phyloP scores from a whole-genome alignment of 1,140 invertebrate genomes.

The Goniozus legneri region DNA sequence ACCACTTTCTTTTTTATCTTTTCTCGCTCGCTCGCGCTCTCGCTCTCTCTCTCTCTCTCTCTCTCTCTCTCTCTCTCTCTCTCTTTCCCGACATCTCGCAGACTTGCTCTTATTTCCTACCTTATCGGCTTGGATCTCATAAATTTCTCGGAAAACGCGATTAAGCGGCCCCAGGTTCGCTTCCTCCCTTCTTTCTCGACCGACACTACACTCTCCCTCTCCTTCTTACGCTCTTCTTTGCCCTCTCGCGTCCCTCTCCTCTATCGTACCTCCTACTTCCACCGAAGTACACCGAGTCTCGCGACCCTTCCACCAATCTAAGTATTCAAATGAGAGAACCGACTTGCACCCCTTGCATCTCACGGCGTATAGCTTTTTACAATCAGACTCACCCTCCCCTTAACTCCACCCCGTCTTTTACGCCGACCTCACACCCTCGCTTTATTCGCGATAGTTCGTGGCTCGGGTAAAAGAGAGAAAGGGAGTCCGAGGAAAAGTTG shows the following conservation, averaged over 20 bases:
- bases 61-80: slow-evolving; percentile 17
- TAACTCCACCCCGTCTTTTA: too few relatives aligned
- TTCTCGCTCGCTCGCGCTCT: too few relatives aligned
- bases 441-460: slow-evolving; percentile 17
- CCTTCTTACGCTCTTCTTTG: background rate
- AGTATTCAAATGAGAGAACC: slow-evolving; percentile 54
- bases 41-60: slow-evolving; percentile 22
- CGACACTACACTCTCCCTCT: background rate
- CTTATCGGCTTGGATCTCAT: slow-evolving; percentile 52
- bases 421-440: slow-evolving; percentile 11
- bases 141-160: slow-evolving; percentile 53
- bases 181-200: too few relatives aligned
- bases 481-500: slow-evolving; percentile 8
- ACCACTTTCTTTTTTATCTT: too few relatives aligned
- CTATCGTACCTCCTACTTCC: slow-evolving; percentile 12
- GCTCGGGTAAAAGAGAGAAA: background rate
- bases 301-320: slow-evolving; percentile 52
- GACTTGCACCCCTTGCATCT: slow-evolving; percentile 17
- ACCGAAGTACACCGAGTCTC: slow-evolving; percentile 10
- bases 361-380: slow-evolving; percentile 35
- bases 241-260: slow-evolving; percentile 16
- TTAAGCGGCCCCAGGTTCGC: slow-evolving; percentile 47
- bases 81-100: slow-evolving; percentile 12
- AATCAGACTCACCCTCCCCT: slow-evolving; percentile 19
- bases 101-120: slow-evolving; percentile 37